Evolutionary conservation across 2,113 vertebrate species (phyloP), one percentile per base, ranked within the genome.

Genomic region (Saguinus imperator): DNA sequence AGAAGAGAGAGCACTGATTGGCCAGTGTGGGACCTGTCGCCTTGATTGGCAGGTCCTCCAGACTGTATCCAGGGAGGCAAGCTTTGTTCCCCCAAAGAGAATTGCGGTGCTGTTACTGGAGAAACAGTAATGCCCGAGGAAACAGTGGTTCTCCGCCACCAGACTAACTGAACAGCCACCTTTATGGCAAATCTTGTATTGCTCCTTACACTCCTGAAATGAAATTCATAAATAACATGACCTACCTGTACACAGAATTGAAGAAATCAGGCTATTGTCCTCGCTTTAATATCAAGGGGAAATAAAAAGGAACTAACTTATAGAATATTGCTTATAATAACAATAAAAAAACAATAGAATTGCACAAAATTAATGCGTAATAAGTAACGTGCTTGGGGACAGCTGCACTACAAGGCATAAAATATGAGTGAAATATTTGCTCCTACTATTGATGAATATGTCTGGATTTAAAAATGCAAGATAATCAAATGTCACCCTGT

Each of bases 311-410:
- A 68, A 68, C 50, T 17, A 57, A 83, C 48, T 76, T n/a, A 6
- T 32, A 91, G 43, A 50, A 40, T 92, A 45, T 43, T 35, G 29
- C 20, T 94, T 93, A 55, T 17, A 48, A 79, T 66, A 82, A 72
- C 87, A 75, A 79, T 37, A 89, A 75, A 23, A 64, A 81, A 70
- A 64, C n/a, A n/a, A 70, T 17, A 55, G 87, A 75, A 66, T 72
- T 40, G 21, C 7, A n/a, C 21, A 70, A 10, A 32, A 80, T 52
- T 40, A 20, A 48, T 23, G 3, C 3, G 40, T 50, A 68, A 37
- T 43, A 14, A 77, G 40, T 6, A 52, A 52, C 0, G 5, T 2
- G 9, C 37, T 29, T 58, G 66, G 27, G 37, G 88, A n/a, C 17
- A 40, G 43, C n/a, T 48, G 13, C 7, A 1, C 8, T 18, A 0